Evolutionary conservation across 2,888 invertebrate species (phyloP).

Genomic region (Ctenicera cuprea): DNA sequence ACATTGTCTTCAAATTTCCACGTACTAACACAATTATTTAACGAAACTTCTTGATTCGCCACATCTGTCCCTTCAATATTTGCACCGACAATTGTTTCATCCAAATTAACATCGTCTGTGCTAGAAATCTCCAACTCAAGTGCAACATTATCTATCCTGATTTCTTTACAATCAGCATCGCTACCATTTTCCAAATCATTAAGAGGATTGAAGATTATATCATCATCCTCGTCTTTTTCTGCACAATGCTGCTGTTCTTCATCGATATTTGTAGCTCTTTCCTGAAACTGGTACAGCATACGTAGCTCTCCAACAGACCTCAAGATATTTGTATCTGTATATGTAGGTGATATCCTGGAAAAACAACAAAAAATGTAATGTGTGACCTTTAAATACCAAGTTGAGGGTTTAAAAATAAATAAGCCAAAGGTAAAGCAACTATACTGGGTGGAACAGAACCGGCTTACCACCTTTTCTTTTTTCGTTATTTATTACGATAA

Average conservation of each 20-base stretch:
- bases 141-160: slow-evolving; percentile 30
- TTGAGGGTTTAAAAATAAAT: no score
- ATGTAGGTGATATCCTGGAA: slow-evolving; percentile 42
- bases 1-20: slow-evolving; percentile 1
- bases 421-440: no score
- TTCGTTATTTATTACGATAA: no score
- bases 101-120: slow-evolving; percentile 42
- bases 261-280: slow-evolving; percentile 13
- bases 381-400: no score
- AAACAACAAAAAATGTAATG: no score
- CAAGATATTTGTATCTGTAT: slow-evolving; percentile 37
- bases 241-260: slow-evolving; percentile 6
- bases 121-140: slow-evolving; percentile 32
- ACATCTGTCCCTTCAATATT: background rate
- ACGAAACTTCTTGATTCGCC: background rate
- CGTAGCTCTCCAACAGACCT: slow-evolving; percentile 40
- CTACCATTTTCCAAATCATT: slow-evolving; percentile 13
- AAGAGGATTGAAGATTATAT: slow-evolving; percentile 26
- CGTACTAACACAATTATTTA: no score
- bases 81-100: no score
- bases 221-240: slow-evolving; percentile 27
- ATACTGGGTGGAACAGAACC: no score
- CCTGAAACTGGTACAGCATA: slow-evolving; percentile 39
- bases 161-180: slow-evolving; percentile 25
- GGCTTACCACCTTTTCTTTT: no score